Evolutionary conservation across 2,888 invertebrate species (phyloP).

Genomic region (Lissocephala sabroskyi): DNA sequence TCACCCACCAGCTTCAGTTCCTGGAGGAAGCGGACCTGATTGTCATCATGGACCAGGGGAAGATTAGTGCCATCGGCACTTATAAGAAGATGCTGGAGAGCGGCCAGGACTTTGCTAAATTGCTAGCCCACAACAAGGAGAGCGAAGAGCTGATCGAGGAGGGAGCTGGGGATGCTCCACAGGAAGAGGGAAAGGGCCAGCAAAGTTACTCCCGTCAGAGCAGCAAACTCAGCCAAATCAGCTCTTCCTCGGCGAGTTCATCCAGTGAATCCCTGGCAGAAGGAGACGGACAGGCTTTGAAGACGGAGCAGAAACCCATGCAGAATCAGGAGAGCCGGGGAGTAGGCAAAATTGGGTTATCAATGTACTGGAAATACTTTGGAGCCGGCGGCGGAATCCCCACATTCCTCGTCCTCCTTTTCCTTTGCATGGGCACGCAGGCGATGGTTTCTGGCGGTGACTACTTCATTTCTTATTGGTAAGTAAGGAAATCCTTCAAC

Average conservation of each 20-base stretch:
- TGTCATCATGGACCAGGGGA: constrained; percentile 70
- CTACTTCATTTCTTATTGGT: constrained; percentile 85
- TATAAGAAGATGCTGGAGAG: constrained; percentile 81
- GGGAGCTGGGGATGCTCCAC: constrained; percentile 11
- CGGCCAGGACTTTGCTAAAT: constrained; percentile 84
- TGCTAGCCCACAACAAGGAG: constrained; percentile 75
- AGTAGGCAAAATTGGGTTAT: constrained; percentile 76
- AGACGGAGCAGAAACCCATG: too few species aligned
- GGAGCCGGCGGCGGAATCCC: constrained; percentile 79
- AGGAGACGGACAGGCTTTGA: too few species aligned
- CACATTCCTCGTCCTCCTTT: constrained; percentile 75
- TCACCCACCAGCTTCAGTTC: constrained; percentile 90
- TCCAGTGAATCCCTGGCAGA: constrained; percentile 34
- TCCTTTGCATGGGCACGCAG: constrained; percentile 80
- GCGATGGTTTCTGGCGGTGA: constrained; percentile 82
- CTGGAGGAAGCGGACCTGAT: constrained; percentile 78
- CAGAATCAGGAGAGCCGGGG: constrained; percentile 75
- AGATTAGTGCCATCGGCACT: constrained; percentile 75
- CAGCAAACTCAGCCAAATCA: constrained; percentile 54
- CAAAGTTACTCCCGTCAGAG: constrained; percentile 42
- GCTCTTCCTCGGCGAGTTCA: constrained; percentile 74
- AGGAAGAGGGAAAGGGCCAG: constrained; percentile 12
- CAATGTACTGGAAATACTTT: constrained; percentile 80
- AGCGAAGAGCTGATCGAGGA: constrained; percentile 17
- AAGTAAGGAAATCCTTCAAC: constrained; percentile 18